A percentile compares a stretch with the other conserved stretches of the same genome.
phyloP scores from a whole-genome alignment of 2,797 vertebrate species.

The Pseudochirops corinnae region DNA sequence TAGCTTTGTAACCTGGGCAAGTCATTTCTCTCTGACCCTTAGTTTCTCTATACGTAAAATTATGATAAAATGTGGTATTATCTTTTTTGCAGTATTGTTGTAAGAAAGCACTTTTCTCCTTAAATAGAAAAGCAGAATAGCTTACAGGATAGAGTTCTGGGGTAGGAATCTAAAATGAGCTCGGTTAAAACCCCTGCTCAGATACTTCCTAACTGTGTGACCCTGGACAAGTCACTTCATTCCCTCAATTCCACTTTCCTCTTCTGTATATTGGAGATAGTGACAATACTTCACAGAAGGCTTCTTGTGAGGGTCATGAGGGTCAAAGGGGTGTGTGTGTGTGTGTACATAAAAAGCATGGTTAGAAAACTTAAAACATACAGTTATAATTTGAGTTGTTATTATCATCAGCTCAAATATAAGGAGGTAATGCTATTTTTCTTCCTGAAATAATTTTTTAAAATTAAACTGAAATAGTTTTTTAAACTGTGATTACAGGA shows the following conservation, averaged over 20 bases:
- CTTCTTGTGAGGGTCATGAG: not conserved
- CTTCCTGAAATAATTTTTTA: not conserved
- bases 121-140: not conserved
- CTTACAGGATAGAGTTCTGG: not conserved
- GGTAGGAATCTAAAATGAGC: not conserved
- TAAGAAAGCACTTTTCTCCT: not conserved
- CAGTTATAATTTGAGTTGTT: not conserved
- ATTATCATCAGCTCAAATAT: not conserved
- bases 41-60: not conserved
- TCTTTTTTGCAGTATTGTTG: not conserved
- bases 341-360: not conserved
- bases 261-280: not conserved
- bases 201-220: not conserved
- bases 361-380: not conserved
- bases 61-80: not conserved
- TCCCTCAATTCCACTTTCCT: not conserved
- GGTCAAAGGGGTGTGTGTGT: too few relatives aligned
- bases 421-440: not conserved
- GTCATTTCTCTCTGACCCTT: not conserved
- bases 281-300: not conserved
- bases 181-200: not conserved
- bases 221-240: not conserved
- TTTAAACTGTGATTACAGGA: slow-evolving; percentile 86
- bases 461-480: not conserved
- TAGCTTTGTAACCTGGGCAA: not conserved